phyloP scores from a whole-genome alignment of 2,888 invertebrate genomes.

The Papilio elwesi region DNA sequence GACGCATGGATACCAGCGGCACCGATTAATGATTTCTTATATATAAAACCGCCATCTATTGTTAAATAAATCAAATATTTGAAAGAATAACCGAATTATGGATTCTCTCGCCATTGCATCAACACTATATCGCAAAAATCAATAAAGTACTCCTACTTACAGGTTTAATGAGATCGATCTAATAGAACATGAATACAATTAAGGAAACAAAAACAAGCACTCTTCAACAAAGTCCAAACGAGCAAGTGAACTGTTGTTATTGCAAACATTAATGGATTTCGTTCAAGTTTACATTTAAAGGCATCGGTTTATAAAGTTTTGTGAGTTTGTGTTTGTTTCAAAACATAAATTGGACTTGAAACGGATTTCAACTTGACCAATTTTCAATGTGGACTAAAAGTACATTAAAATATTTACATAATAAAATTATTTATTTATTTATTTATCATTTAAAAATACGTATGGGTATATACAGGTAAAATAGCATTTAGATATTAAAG shows the following conservation, averaged over 20 bases:
- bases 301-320: constrained; percentile 23
- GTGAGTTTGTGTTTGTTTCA: constrained; percentile 21
- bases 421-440: too few species aligned
- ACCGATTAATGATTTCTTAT: too few species aligned
- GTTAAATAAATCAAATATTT: too few species aligned
- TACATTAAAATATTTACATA: neutral
- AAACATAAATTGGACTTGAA: constrained; percentile 23
- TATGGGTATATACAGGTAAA: too few species aligned
- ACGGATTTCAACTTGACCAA: constrained; percentile 3
- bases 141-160: too few species aligned
- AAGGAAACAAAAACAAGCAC: constrained; percentile 6
- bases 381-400: neutral
- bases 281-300: constrained; percentile 31
- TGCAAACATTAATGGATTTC: constrained; percentile 36
- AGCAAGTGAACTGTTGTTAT: constrained; percentile 28
- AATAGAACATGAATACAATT: constrained; percentile 1
- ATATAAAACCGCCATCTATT: too few species aligned
- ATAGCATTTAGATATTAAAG: too few species aligned
- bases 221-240: constrained; percentile 12
- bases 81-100: too few species aligned
- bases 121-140: too few species aligned
- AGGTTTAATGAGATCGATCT: neutral
- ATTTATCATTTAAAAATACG: too few species aligned
- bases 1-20: too few species aligned
- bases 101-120: too few species aligned